Evolutionary conservation across 2,888 invertebrate species (phyloP).

Genomic region (Creontiades dilutus): DNA sequence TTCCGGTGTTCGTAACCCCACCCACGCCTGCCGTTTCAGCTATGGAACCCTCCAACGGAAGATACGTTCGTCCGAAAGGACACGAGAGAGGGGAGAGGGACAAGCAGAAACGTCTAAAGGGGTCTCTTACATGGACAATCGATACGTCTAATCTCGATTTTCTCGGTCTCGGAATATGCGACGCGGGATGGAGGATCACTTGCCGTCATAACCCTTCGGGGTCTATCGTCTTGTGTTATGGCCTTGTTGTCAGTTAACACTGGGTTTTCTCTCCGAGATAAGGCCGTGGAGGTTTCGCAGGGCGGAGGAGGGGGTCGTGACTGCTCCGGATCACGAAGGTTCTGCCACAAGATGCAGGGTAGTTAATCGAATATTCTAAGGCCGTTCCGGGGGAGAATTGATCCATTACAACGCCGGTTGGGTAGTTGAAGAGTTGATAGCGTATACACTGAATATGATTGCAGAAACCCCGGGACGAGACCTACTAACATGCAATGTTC

Average conservation of each 20-base stretch:
- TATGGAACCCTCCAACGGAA: slow-evolving; percentile 17
- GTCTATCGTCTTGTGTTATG: slow-evolving; percentile 53
- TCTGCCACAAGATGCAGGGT: not conserved
- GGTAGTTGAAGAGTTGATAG: too few species aligned
- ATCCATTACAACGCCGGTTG: not conserved
- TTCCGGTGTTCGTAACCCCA: slow-evolving; percentile 1
- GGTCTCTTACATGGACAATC: slow-evolving; percentile 60
- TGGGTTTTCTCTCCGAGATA: slow-evolving; percentile 3
- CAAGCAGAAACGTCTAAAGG: slow-evolving; percentile 24
- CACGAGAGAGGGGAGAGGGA: not conserved
- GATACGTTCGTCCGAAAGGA: slow-evolving; percentile 22
- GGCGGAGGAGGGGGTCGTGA: too few species aligned
- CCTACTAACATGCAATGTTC: too few species aligned
- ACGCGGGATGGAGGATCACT: slow-evolving; percentile 24
- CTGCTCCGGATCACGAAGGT: not conserved
- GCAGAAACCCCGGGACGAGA: too few species aligned
- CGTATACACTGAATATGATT: too few species aligned
- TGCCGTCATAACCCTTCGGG: slow-evolving; percentile 41
- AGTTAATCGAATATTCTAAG: not conserved
- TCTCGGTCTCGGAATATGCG: slow-evolving; percentile 4
- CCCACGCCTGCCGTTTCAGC: slow-evolving; percentile 44
- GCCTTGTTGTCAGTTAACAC: slow-evolving; percentile 52
- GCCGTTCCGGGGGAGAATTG: not conserved
- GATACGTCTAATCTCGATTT: slow-evolving; percentile 67
- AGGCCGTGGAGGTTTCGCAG: not conserved